A percentile compares a stretch with the other conserved stretches of the same genome.
phyloP scores from a whole-genome alignment of 2,888 invertebrate species.

The Microplitis manilae region DNA sequence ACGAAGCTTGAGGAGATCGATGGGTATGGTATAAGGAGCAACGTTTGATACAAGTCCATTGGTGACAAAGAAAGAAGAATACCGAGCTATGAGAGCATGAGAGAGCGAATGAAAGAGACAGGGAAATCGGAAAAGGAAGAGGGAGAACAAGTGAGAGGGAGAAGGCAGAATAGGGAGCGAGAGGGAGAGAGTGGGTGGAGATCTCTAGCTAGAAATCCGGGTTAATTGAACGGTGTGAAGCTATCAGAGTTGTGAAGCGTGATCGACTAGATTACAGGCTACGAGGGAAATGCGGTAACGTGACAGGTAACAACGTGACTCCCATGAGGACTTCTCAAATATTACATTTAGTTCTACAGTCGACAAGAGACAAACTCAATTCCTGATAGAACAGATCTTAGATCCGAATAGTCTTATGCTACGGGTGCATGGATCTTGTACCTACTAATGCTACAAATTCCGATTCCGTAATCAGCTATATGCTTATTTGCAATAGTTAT shows the following conservation, averaged over 20 bases:
- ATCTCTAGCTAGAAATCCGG: slow-evolving; percentile 22
- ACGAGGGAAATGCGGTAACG: slow-evolving; percentile 17
- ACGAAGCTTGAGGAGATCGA: neutral
- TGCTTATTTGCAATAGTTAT: neutral
- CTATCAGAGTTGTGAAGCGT: slow-evolving; percentile 37
- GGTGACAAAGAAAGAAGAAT: neutral
- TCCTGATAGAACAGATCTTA: neutral
- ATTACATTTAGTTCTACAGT: slow-evolving; percentile 17
- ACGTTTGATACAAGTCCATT: neutral
- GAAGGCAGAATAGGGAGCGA: neutral
- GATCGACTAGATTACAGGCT: slow-evolving; percentile 39
- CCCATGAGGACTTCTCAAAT: slow-evolving; percentile 27
- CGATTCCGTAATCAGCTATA: neutral
- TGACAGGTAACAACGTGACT: slow-evolving; percentile 34
- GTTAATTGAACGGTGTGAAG: slow-evolving; percentile 40
- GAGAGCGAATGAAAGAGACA: neutral
- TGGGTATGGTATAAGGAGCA: neutral
- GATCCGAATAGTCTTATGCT: neutral
- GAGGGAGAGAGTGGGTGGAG: slow-evolving; percentile 4
- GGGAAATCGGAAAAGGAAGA: neutral
- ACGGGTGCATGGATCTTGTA: too few species aligned
- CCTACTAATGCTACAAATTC: neutral
- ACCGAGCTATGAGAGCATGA: neutral
- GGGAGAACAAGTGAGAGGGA: neutral
- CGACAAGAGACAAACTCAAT: slow-evolving; percentile 1